Evolutionary conservation across 2,113 vertebrate species (phyloP), one percentile per base, ranked within the genome.

Genomic region (Epinephelus moara): DNA sequence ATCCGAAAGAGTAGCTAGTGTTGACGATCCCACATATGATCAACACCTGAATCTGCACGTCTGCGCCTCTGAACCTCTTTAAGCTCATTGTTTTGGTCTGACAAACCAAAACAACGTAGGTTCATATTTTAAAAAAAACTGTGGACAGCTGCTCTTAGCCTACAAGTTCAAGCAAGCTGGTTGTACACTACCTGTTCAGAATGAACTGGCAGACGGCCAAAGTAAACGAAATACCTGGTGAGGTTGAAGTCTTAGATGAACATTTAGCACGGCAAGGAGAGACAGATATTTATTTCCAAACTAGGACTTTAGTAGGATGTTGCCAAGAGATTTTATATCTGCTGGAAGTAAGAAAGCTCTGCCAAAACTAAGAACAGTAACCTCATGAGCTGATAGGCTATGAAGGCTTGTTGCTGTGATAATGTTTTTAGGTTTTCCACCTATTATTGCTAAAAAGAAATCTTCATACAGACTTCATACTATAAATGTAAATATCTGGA

Each of bases 181-280:
- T 2, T 40, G 30, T 30, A 23, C 61, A 3, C 74, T 85, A 82
- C 79, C 74, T 84, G 88, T 78, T 69, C 75, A 42, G 75, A 77
- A 71, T 67, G 49, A 37, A 45, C 42, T 87, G 87, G 89, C 87
- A 57, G 53, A 9, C 56, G 11, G 86, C 90, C 84, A 88, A 82
- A 60, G 77, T 56, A 85, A 88, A 85, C 55, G 2, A 73, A 37
- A 15, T 15, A 47, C 17, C 74, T 69, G 76, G 19, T 59, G 71
- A 81, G 78, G 70, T 52, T 75, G 71, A 81, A 55, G 60, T 75
- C 62, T 74, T 83, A 25, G 63, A 66, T 42, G 66, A 74, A 81
- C 42, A 60, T 68, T 74, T 79, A 74, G 55, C 61, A 70, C 70
- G 40, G 37, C 68, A 50, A 57, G 70, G 42, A 78, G 47, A 78